These are phyloP conservation scores for Diceros bicornis DNA, from an alignment of 2,797 vertebrate genomes.

Conservation along the genomic window DNA sequence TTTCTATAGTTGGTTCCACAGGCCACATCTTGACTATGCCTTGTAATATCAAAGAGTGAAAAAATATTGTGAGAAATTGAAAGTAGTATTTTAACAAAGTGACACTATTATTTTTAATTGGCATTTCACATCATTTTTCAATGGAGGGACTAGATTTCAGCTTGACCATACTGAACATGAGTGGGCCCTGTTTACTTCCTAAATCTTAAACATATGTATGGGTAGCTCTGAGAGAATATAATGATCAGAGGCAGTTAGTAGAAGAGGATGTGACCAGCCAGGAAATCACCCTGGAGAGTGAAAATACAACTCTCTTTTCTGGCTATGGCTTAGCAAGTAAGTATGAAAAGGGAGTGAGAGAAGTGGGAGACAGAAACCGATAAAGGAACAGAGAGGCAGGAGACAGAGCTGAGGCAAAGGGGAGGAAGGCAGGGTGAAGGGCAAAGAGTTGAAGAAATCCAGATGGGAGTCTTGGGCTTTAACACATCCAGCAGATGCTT, in stretches of 20 bases:
- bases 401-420: not conserved
- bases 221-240: not conserved
- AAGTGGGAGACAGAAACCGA: slow-evolving; percentile 40
- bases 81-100: slow-evolving; percentile 23
- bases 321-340: slow-evolving; percentile 50
- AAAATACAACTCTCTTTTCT: slow-evolving; percentile 69
- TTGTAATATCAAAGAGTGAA: slow-evolving; percentile 33
- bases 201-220: slow-evolving; percentile 26
- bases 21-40: not conserved
- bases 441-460: slow-evolving; percentile 50
- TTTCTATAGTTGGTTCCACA: not conserved
- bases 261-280: slow-evolving; percentile 52
- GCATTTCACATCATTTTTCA: not conserved
- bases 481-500: slow-evolving; percentile 65
- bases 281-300: slow-evolving; percentile 60
- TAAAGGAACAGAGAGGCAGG: slow-evolving; percentile 44
- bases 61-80: not conserved
- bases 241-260: slow-evolving; percentile 45
- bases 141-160: not conserved
- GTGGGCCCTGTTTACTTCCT: not conserved
- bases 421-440: slow-evolving; percentile 42
- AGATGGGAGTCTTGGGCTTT: slow-evolving; percentile 47
- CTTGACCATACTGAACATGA: not conserved
- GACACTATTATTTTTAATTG: slow-evolving; percentile 10
- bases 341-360: slow-evolving; percentile 57